Conservation (phyloP, 2,113 vertebrate species). For the Ondatra zibethicus region DNA sequence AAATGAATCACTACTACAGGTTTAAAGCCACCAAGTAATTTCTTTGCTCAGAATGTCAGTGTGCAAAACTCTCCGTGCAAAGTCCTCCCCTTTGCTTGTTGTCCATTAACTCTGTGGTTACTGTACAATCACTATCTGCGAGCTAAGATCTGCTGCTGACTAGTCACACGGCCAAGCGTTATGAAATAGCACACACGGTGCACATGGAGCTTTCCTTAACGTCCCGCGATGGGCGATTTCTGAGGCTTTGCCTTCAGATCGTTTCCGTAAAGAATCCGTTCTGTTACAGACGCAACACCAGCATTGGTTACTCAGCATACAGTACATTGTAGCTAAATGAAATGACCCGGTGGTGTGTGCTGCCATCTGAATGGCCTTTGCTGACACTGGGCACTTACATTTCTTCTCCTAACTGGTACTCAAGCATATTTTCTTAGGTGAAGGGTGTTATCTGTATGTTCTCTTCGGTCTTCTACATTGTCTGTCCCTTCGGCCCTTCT, state of each 20-base stretch:
- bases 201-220: conserved; percentile 73
- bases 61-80: conserved; percentile 79
- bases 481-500: not conserved
- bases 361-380: not conserved
- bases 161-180: conserved; percentile 66
- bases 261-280: conserved; percentile 65
- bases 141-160: conserved; percentile 66
- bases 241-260: conserved; percentile 73
- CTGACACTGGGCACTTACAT: not conserved
- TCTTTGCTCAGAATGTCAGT: conserved; percentile 77
- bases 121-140: conserved; percentile 68
- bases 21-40: conserved; percentile 62
- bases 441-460: not conserved
- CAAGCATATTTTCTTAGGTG: not conserved
- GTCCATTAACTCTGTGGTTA: conserved; percentile 84
- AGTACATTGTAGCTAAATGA: conserved; percentile 42
- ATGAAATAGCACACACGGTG: conserved; percentile 72
- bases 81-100: conserved; percentile 83
- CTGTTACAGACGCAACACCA: conserved; percentile 58
- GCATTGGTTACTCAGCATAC: conserved; percentile 61
- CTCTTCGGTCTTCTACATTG: not conserved
- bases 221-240: conserved; percentile 61
- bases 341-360: not conserved
- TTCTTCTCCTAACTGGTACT: not conserved
- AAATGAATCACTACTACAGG: conserved; percentile 82